phyloP scores from a whole-genome alignment of 2,797 vertebrate genomes.

The Notolabrus celidotus region DNA sequence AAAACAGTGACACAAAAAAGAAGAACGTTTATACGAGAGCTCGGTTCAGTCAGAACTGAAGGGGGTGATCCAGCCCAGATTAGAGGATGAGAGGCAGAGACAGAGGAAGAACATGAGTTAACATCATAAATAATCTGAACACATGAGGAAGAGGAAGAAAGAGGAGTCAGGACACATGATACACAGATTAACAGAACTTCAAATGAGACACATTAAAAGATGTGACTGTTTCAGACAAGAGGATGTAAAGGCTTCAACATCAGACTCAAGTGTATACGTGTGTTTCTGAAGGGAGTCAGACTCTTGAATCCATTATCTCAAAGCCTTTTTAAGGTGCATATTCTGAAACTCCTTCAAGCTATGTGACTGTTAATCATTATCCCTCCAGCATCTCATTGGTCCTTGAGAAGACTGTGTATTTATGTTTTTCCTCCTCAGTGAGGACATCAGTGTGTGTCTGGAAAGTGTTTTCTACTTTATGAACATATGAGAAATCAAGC shows the following conservation, averaged over 20 bases:
- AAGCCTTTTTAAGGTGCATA: too few relatives aligned
- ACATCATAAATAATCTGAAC: neutral
- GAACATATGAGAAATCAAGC: neutral
- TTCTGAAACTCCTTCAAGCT: too few relatives aligned
- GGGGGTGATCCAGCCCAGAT: neutral
- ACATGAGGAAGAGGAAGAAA: neutral
- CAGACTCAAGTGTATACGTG: too few relatives aligned
- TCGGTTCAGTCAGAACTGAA: neutral
- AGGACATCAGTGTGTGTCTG: too few relatives aligned
- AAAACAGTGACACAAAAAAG: neutral
- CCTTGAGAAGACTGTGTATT: too few relatives aligned
- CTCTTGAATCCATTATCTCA: too few relatives aligned
- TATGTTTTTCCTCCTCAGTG: too few relatives aligned
- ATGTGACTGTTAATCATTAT: too few relatives aligned
- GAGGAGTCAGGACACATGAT: neutral
- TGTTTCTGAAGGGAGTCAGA: too few relatives aligned
- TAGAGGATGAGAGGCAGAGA: neutral
- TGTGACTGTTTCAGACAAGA: neutral
- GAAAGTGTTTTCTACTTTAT: too few relatives aligned
- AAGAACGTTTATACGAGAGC: neutral
- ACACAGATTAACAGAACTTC: neutral
- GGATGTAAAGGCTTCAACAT: neutral
- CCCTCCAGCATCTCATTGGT: too few relatives aligned
- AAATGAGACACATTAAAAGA: neutral
- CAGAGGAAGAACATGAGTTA: neutral